A percentile compares a stretch with the other conserved stretches of the same genome.
Evolutionary conservation across 2,113 vertebrate species (phyloP).

Genomic region (Pomatostomus ruficeps): DNA sequence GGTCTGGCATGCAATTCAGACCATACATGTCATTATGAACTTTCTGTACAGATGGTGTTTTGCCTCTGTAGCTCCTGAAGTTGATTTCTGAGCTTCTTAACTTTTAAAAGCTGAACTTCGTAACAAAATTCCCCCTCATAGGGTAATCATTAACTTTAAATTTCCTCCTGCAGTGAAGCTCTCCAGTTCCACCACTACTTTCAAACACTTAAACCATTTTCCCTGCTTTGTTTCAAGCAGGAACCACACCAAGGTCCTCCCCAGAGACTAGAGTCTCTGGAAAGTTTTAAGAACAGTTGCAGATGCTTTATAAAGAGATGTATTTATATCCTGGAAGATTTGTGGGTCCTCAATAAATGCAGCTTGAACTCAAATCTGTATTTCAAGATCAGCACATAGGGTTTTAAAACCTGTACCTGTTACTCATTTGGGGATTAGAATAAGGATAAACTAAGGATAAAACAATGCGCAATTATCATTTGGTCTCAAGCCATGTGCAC

Average conservation of each 20-base stretch:
- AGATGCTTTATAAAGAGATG: not conserved
- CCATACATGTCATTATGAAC: not conserved
- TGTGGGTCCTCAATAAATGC: not conserved
- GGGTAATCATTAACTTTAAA: not conserved
- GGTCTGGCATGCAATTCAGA: not conserved
- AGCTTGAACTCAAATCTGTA: not conserved
- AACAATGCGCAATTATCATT: not conserved
- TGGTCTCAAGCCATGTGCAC: not conserved
- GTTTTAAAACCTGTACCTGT: not conserved
- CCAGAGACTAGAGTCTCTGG: not conserved
- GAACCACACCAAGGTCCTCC: not conserved
- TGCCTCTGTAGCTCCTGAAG: not conserved
- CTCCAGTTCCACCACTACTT: not conserved
- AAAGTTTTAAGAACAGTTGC: not conserved
- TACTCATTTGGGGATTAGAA: not conserved
- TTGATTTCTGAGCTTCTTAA: not conserved
- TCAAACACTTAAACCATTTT: not conserved
- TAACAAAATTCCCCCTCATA: accelerated
- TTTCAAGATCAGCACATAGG: not conserved
- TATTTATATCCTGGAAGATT: not conserved
- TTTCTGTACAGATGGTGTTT: not conserved
- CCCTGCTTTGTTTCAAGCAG: not conserved
- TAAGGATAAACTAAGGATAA: not conserved
- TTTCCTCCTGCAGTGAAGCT: not conserved
- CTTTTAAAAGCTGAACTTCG: not conserved